Conservation (phyloP, 2,888 invertebrate species). For the Eristalis arbustorum region DNA sequence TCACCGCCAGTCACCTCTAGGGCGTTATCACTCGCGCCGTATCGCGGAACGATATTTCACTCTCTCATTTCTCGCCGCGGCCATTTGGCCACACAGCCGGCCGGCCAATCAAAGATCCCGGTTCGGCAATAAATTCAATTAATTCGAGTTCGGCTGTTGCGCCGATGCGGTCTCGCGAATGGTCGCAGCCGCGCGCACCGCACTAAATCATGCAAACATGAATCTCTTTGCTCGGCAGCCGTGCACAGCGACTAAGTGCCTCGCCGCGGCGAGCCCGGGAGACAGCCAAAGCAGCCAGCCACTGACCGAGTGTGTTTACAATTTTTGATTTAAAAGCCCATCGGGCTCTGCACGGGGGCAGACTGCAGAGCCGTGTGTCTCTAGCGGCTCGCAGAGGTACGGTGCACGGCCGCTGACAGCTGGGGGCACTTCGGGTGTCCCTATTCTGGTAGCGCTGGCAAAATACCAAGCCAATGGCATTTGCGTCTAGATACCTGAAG, state of each 20-base stretch:
- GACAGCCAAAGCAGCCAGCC: background rate
- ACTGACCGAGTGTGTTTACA: constrained; percentile 1
- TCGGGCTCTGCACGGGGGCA: background rate
- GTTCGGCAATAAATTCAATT: constrained; percentile 66
- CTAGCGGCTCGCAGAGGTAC: background rate
- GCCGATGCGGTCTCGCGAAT: constrained; percentile 42
- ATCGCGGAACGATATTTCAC: constrained; percentile 63
- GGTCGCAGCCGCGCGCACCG: constrained; percentile 9
- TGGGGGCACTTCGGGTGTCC: constrained; percentile 33
- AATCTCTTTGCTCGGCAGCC: constrained; percentile 15
- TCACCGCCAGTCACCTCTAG: constrained; percentile 64
- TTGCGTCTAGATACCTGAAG: constrained; percentile 52
- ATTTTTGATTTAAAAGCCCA: constrained; percentile 46
- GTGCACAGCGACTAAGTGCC: constrained; percentile 1
- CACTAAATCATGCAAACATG: constrained; percentile 46
- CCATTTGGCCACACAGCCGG: background rate
- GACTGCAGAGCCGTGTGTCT: no score
- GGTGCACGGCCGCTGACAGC: constrained; percentile 40
- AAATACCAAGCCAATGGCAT: constrained; percentile 54
- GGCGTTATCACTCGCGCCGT: constrained; percentile 51
- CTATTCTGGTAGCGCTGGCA: constrained; percentile 50
- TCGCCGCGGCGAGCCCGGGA: background rate
- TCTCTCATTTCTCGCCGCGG: constrained; percentile 56
- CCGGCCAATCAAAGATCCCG: background rate
- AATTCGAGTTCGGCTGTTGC: constrained; percentile 50